phyloP scores from a whole-genome alignment of 2,888 invertebrate genomes.

The Leptopilina myrica region DNA sequence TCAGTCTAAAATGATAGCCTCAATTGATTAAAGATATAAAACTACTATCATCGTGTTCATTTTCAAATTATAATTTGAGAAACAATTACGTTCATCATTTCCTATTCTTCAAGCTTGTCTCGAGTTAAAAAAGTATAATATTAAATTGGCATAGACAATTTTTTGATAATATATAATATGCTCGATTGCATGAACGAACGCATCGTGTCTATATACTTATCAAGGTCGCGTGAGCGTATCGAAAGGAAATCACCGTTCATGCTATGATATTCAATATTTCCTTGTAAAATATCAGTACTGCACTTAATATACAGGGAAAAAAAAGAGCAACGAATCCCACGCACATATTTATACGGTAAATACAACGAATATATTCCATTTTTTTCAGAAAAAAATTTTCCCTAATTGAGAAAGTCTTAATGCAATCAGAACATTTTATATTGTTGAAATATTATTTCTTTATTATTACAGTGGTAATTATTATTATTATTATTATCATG shows the following conservation, averaged over 20 bases:
- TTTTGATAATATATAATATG: slow-evolving; percentile 10
- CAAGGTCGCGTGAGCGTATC: slow-evolving; percentile 38
- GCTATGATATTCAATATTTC: slow-evolving; percentile 24
- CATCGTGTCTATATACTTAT: slow-evolving; percentile 27
- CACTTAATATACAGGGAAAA: background rate
- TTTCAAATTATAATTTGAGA: slow-evolving; percentile 8
- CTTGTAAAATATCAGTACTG: background rate
- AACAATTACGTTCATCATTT: slow-evolving; percentile 2
- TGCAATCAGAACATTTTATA: too few species aligned
- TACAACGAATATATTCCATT: too few species aligned
- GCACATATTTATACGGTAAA: too few species aligned
- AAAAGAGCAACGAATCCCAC: slow-evolving; percentile 1
- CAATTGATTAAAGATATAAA: background rate
- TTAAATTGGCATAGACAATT: background rate
- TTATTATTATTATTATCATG: too few species aligned
- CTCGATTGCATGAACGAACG: background rate
- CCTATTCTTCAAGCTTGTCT: background rate
- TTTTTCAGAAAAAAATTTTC: too few species aligned
- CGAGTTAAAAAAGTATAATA: background rate
- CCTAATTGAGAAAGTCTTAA: too few species aligned
- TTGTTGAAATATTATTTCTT: too few species aligned
- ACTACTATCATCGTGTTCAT: background rate
- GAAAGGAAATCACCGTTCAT: slow-evolving; percentile 28
- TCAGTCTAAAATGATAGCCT: background rate
- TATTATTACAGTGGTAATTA: too few species aligned